Conservation (phyloP, 1,140 invertebrate genomes). For the Bombus confusus region DNA sequence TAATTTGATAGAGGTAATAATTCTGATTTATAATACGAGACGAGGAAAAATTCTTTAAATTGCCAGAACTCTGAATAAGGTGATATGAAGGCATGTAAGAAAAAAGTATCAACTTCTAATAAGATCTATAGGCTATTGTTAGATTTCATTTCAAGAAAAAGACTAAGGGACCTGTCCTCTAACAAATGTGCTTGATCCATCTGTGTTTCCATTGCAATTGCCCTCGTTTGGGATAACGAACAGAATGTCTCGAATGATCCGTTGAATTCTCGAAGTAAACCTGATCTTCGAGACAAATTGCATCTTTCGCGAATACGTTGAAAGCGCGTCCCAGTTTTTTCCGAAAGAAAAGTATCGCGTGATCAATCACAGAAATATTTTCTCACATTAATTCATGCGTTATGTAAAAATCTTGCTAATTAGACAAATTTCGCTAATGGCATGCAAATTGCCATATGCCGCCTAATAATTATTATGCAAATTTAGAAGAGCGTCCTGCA, state of each 20-base stretch:
- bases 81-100: background rate
- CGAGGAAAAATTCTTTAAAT: background rate
- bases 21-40: background rate
- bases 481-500: background rate
- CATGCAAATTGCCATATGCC: background rate
- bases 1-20: no score
- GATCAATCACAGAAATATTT: no score
- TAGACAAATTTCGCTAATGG: background rate
- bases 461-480: conserved; percentile 18
- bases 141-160: background rate
- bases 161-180: background rate
- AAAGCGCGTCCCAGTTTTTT: no score
- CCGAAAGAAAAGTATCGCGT: no score
- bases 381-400: no score
- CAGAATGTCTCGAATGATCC: conserved; percentile 1
- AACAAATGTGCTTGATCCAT: conserved; percentile 10
- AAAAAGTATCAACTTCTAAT: background rate
- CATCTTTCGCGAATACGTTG: background rate
- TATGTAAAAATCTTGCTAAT: background rate
- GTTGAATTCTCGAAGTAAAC: background rate
- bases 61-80: background rate
- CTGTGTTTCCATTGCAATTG: background rate
- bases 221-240: conserved; percentile 8
- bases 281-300: background rate
- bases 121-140: background rate